These are phyloP conservation scores for Xylocampa areola DNA, from an alignment of 2,888 invertebrate species.

Conservation along the genomic window DNA sequence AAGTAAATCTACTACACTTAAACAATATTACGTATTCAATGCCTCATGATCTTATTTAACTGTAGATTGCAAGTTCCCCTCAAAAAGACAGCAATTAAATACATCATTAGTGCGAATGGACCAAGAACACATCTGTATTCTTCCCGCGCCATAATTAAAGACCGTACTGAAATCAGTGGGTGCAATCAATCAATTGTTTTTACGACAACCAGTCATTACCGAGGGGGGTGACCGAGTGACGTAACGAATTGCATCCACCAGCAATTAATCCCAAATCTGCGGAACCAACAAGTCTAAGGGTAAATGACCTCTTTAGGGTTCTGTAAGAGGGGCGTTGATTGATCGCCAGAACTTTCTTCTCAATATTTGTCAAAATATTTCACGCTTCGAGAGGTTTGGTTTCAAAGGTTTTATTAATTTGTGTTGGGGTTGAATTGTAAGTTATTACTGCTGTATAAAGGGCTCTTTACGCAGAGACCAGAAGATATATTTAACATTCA, in stretches of 20 bases:
- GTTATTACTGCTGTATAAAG: neutral
- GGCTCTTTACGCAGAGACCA: neutral
- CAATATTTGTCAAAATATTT: conserved; percentile 85
- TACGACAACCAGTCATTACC: conserved; percentile 45
- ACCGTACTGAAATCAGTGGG: conserved; percentile 32
- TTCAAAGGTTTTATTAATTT: conserved; percentile 42
- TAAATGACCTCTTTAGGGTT: conserved; percentile 77
- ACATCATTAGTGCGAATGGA: conserved; percentile 15
- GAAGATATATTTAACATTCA: no score
- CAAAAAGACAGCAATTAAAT: neutral
- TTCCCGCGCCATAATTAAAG: conserved; percentile 27
- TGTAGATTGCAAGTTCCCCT: no score
- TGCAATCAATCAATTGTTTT: conserved; percentile 53
- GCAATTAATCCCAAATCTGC: conserved; percentile 83
- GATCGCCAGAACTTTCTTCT: conserved; percentile 75
- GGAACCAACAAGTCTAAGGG: conserved; percentile 71
- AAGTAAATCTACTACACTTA: no score
- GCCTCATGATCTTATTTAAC: no score
- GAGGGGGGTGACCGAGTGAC: conserved; percentile 46
- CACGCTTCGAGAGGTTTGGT: conserved; percentile 68
- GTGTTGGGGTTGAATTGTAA: neutral
- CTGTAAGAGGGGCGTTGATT: conserved; percentile 69
- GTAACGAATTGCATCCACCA: conserved; percentile 74
- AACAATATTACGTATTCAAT: no score
- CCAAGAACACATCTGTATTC: conserved; percentile 33